Base-by-base conservation (phyloP, 2,113 vertebrate species). In the Myrmecobius fasciatus region DNA sequence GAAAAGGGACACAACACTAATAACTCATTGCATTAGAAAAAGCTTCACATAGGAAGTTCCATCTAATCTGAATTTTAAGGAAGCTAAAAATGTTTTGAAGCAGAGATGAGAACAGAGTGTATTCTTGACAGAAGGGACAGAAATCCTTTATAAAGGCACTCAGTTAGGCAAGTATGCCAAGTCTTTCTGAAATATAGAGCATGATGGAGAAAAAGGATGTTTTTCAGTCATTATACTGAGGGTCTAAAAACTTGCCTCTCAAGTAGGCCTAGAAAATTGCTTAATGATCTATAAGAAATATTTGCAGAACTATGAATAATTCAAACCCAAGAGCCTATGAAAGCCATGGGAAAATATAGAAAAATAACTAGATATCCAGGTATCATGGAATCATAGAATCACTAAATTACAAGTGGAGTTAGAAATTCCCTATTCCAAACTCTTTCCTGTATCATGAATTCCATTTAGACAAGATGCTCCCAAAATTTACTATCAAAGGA, bases 241-340 rank as follows among this genome's bases (percentile, higher is more conserved):
- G n/a, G 20, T 83, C 14, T 43, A 22, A 46, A 52, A 93, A 96
- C 90, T 2, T 91, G n/a, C 94, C 94, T 52, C 54, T 56, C 53
- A 94, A 0, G 22, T 25, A 47, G 8, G 60, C 20, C 52, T 94
- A 46, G n/a, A 92, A 97, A 96, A 92, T 90, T 92, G 25, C 22
- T 91, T 53, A 91, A 47, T 43, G 25, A 49, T 60, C 89, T 88
- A 49, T 25, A 93, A 94, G 0, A 94, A n/a, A 25, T 90, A 90
- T 93, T 67, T 94, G 31, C 11, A 36, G 22, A 91, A 52, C 1
- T 83, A 47, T 94, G 54, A 52, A 24, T 47, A 94, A 43, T 83
- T 83, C 14, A 83, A 43, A 83, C 5, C 67, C 67, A 83, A 24
- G 36, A 43, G 5, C 1, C 60, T 67, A 67, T 67, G 36, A 67